Evolutionary conservation across 2,113 vertebrate species (phyloP), one percentile per base, ranked within the genome.

Genomic region (Trematomus loennbergii): DNA sequence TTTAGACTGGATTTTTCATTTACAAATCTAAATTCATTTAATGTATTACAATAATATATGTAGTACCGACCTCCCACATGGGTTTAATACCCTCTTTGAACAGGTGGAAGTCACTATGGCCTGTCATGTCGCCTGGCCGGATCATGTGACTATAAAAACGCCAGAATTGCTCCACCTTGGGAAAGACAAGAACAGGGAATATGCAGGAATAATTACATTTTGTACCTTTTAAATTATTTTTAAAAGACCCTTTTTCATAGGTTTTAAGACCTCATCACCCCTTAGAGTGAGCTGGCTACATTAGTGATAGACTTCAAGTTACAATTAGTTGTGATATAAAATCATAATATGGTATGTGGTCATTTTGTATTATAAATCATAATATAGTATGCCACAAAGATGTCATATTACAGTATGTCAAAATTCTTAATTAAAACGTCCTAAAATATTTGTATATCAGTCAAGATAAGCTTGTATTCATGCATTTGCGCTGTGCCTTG

Each of bases 81-180:
- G 96, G 96, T 91, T 96, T 96, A 85, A 96, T 96, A 57, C 96
- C 96, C 68, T 96, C 96, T 68, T 96, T 96, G 73, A 96, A 96
- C 36, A 96, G 93, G 63, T 96, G 96, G 75, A 96, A 96, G 84
- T 96, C 96, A 65, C 95, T 96, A 62, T 96, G 95, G 33, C 96
- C 96, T 0, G 95, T 95, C 58, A 96, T 84, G 84, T 96, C 96
- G 2, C 96, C 95, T 5, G 96, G 96, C n/a, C 95, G 91, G 82
- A 96, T 95, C 93, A 96, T 94, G 91, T 96, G 96, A 92, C 96
- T 96, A 88, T 96, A 96, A 78, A 96, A 95, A 67, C 95, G 93
- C 96, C 96, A 96, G 84, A 96, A 96, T 90, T 96, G 96, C 85
- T 96, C 96, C 87, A 96, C 96, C 96, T 96, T 53, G 1, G 15